Evolutionary conservation across 1,140 invertebrate species (phyloP).

Genomic region (Caenorhabditis briggsae): DNA sequence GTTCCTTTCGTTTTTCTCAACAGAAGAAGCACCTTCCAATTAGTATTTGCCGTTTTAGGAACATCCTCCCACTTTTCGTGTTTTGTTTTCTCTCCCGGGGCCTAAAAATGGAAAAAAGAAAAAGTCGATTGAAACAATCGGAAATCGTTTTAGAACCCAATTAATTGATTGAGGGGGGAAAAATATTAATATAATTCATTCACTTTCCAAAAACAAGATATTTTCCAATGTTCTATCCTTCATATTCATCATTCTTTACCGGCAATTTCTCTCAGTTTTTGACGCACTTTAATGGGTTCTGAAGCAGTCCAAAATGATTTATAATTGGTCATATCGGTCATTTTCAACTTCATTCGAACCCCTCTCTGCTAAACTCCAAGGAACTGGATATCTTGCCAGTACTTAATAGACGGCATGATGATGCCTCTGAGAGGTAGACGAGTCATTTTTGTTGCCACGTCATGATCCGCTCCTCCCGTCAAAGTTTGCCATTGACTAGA

Average conservation of each 20-base stretch:
- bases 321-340: slow-evolving; percentile 41
- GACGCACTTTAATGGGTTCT: slow-evolving; percentile 36
- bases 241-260: slow-evolving; percentile 33
- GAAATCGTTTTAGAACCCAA: background rate
- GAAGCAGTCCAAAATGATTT: slow-evolving; percentile 41
- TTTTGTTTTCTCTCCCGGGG: background rate
- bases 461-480: background rate
- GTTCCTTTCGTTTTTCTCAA: slow-evolving; percentile 18
- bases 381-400: slow-evolving; percentile 14
- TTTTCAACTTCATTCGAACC: background rate
- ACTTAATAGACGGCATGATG: slow-evolving; percentile 11
- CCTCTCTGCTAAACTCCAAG: background rate
- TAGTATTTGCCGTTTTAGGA: slow-evolving; percentile 49
- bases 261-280: background rate
- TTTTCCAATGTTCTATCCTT: background rate
- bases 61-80: background rate
- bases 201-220: slow-evolving; percentile 25
- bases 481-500: slow-evolving; percentile 49
- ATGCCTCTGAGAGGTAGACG: background rate
- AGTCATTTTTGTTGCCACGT: background rate
- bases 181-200: background rate
- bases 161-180: background rate
- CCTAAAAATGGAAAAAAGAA: slow-evolving; percentile 3
- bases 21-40: slow-evolving; percentile 49
- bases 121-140: background rate